A percentile compares a stretch with the other conserved stretches of the same genome.
These are phyloP conservation scores for Hyles euphorbiae DNA, from an alignment of 1,140 invertebrate genomes.

Conservation along the genomic window DNA sequence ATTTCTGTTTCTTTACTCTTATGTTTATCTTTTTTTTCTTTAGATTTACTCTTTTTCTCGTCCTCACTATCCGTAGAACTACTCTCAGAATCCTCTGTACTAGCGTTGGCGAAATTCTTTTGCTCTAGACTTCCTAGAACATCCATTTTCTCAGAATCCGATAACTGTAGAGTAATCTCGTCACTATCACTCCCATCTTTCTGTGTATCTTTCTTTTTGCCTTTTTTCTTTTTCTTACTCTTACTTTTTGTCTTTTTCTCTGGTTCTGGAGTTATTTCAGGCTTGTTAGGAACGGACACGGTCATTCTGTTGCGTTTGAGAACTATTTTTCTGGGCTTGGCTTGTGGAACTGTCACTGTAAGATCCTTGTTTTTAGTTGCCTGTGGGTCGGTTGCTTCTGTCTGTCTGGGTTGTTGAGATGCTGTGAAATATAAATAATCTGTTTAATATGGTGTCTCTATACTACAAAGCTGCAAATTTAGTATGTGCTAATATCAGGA, in stretches of 20 bases:
- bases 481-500: no score
- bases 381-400: not conserved
- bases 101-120: slow-evolving; percentile 42
- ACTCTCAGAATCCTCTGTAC: slow-evolving; percentile 38
- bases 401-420: no score
- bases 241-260: slow-evolving; percentile 8
- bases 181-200: slow-evolving; percentile 61
- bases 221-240: slow-evolving; percentile 42
- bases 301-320: slow-evolving; percentile 67
- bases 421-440: no score
- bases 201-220: slow-evolving; percentile 31
- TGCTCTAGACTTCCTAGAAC: slow-evolving; percentile 60
- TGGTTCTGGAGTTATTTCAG: not conserved
- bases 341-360: slow-evolving; percentile 50
- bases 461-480: no score
- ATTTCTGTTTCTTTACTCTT: slow-evolving; percentile 2
- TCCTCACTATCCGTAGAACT: slow-evolving; percentile 23
- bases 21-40: slow-evolving; percentile 13
- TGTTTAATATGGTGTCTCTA: no score
- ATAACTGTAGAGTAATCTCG: slow-evolving; percentile 68
- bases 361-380: slow-evolving; percentile 38
- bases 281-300: not conserved
- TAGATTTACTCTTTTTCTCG: slow-evolving; percentile 9
- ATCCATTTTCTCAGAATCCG: slow-evolving; percentile 73
- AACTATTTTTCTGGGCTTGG: slow-evolving; percentile 42